Evolutionary conservation across 2,888 invertebrate species (phyloP).

Genomic region (Agrochola lota): DNA sequence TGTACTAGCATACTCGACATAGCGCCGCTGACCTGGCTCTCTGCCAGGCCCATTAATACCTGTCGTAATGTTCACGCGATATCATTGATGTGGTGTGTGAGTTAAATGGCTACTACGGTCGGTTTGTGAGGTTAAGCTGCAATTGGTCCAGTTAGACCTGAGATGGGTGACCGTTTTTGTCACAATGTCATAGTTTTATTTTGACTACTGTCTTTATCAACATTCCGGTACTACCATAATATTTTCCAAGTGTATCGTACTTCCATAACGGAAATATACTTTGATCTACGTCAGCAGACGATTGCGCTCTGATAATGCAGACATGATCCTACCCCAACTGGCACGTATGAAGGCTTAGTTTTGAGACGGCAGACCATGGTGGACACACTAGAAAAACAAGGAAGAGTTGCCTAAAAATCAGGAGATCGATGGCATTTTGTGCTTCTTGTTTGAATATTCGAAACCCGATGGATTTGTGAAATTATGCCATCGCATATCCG

Average conservation of each 20-base stretch:
- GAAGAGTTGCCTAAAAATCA: not conserved
- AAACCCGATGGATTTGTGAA: not conserved
- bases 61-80: slow-evolving; percentile 43
- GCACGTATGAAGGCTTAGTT: no score
- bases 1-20: slow-evolving; percentile 35
- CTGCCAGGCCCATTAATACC: slow-evolving; percentile 62
- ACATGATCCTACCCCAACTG: not conserved
- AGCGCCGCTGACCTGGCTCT: slow-evolving; percentile 48
- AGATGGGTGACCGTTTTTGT: slow-evolving; percentile 4
- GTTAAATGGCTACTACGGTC: slow-evolving; percentile 16
- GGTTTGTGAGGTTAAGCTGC: slow-evolving; percentile 30
- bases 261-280: not conserved
- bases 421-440: not conserved
- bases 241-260: not conserved
- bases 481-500: not conserved
- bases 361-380: not conserved
- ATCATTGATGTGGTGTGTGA: slow-evolving; percentile 46
- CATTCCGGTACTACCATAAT: no score
- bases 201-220: no score
- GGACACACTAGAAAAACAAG: not conserved
- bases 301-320: not conserved
- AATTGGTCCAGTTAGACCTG: slow-evolving; percentile 1
- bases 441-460: not conserved
- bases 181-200: not conserved
- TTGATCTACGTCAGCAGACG: not conserved